Base-by-base conservation (phyloP, 2,888 invertebrate species). In the Opisthograptis luteolata region DNA sequence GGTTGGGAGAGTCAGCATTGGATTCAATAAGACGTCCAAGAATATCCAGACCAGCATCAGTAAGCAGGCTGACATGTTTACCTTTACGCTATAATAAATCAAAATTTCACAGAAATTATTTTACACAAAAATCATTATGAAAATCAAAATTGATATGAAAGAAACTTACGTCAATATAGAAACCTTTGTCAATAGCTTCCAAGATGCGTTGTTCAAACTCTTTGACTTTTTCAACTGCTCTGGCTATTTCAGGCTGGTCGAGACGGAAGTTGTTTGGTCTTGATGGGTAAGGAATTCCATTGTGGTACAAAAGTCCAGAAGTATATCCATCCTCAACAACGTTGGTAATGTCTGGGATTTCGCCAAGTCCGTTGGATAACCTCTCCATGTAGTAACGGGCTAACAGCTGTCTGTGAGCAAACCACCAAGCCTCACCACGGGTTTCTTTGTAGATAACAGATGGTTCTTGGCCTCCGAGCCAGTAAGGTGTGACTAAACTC, bases 311-410 rank as follows among this genome's bases (percentile, higher is more conserved):
- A 58, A 95, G 81, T 51, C 93, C 92, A 36, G 95, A 92, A 37
- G 92, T 90, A 79, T 92, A 95, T 6, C 94, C 94, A 54, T 92
- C 84, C 57, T 92, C 76, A 36, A 94, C 82, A 41, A 91, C 75
- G 51, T 55, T 19, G 3, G 89, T 91, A 20, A 92, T 87, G 4
- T 90, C 86, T 15, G 92, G 87, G 57, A 95, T 93, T 55, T 94
- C 93, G 14, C 93, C 93, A 36, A 94, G 86, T 49, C 93, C 94
- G 69, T 94, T 93, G 5, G 94, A 93, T 41, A 95, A 81, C 76
- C 96, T 93, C 74, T 96, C 95, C 84, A 95, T 87, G 73, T 95
- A 94, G 82, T 95, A 96, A 58, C 94, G 93, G 52, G 94, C 92
- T 58, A 95, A 63, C 7, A 95, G 67, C 77, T 95, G 94, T 68